Conservation (phyloP, 2,113 vertebrate genomes). For the Amphiprion percula region DNA sequence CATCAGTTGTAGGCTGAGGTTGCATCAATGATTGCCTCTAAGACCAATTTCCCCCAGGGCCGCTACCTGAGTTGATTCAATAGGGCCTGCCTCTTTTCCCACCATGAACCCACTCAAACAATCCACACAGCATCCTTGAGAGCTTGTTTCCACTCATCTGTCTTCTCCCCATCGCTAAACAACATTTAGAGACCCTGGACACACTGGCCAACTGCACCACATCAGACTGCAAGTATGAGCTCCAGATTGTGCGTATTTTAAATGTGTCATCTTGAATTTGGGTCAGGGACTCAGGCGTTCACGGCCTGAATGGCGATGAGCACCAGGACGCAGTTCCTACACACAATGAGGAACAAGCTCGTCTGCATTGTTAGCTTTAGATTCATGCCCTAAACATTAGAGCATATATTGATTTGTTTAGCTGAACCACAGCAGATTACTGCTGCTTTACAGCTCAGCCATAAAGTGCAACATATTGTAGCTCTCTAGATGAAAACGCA, state of each 20-base stretch:
- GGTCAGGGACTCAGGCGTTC: slow-evolving; percentile 66
- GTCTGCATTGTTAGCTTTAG: slow-evolving; percentile 39
- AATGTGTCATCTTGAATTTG: slow-evolving; percentile 72
- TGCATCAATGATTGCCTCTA: slow-evolving; percentile 60
- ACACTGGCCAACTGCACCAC: background rate
- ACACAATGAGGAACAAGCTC: slow-evolving; percentile 12
- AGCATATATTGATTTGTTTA: slow-evolving; percentile 71
- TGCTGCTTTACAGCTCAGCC: slow-evolving; percentile 22
- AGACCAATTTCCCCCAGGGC: slow-evolving; percentile 50
- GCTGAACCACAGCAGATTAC: slow-evolving; percentile 46
- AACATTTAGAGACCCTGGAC: slow-evolving; percentile 23
- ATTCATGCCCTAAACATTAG: slow-evolving; percentile 61
- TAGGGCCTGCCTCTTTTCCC: slow-evolving; percentile 59
- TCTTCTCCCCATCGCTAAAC: slow-evolving; percentile 18
- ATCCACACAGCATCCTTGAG: slow-evolving; percentile 23
- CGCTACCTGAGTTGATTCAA: slow-evolving; percentile 64
- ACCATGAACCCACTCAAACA: slow-evolving; percentile 42
- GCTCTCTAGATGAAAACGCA: slow-evolving; percentile 35
- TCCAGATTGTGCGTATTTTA: slow-evolving; percentile 61
- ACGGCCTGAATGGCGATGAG: slow-evolving; percentile 69
- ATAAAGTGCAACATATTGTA: slow-evolving; percentile 52
- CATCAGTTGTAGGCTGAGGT: slow-evolving; percentile 38
- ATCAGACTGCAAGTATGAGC: slow-evolving; percentile 22
- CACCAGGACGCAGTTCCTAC: slow-evolving; percentile 41
- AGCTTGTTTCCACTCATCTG: slow-evolving; percentile 42